Evolutionary conservation across 2,888 invertebrate genomes (phyloP), one percentile per base, ranked within the genome.

Genomic region (Endotricha flammealis): DNA sequence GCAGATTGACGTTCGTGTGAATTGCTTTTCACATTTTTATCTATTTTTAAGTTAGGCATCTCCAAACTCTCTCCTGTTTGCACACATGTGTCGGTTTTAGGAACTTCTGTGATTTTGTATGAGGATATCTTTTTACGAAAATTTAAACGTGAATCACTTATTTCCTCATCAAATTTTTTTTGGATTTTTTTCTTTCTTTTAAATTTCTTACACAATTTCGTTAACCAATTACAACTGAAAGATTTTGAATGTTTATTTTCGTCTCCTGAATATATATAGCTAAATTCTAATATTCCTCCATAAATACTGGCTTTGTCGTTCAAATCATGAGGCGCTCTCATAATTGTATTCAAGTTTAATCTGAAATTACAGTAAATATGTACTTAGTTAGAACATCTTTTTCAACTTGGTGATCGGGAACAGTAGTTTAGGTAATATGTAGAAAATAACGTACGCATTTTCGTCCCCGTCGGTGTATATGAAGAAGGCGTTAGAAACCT

Each of bases 401-500:
- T n/a, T n/a, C n/a, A n/a, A n/a, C n/a, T n/a, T n/a, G n/a, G n/a
- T n/a, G 6, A 12, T 7, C 17, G 23, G 23, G 25, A 9, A 9
- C 2, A 34, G 6, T 27, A 16, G 8, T 22, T 7, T 17, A 17
- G 17, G 16, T 16, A 6, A 7, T 12, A 36, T 7, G 12, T 29
- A 24, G 22, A 16, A 23, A 30, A 28, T 2, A 25, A 55, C 73
- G 46, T 35, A 81, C 85, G 66, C 53, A 47, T 83, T 86, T 46
- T 83, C 83, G 36, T 68, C 62, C 29, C 74, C 65, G n/a, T 80
- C 68, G 1, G 68, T 68, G 46, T 79, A 85, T 5, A 85, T 56
- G 53, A 86, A 86, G 53, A 85, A 86, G 0, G 85, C 85, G 4
- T 78, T 68, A 0, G 85, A 81, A 1, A 85, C 83, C 42, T 60